Base-by-base conservation (phyloP, 2,888 invertebrate species). In the Napeogenes inachia region DNA sequence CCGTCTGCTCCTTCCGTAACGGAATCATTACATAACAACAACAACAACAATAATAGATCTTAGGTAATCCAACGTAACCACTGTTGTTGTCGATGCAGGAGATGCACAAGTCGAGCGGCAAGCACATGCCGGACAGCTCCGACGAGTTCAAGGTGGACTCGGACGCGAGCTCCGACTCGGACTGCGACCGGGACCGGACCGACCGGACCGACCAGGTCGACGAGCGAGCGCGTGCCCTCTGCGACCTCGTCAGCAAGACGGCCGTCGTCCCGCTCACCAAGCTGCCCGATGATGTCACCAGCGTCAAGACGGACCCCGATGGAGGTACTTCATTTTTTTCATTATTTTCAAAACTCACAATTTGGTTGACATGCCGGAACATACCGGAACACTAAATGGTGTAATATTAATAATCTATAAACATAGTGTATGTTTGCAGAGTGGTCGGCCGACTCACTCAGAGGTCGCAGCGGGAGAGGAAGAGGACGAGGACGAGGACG, bases 101-200 rank as follows among this genome's bases (percentile, higher is more conserved):
- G 71, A 87, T 89, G 82, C 91, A 91, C 79, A 91, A 91, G 66
- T 89, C 89, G 2, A 89, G 89, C 77, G 91, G 91, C 67, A 91
- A 91, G 68, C 91, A 91, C 79, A 91, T 89, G 90, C 82, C 86
- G 56, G 91, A 91, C 75, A 90, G 89, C 62, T 90, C 90, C 2
- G 89, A 91, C 74, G 91, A 91, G 78, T 91, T 87, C 78, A 86
- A 86, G 63, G 73, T 87, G 47, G 82, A 80, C 46, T 50, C 50
- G 10, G 21, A 21, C 30, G 30, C 21, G 3, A 50, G 50, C 4
- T 50, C 50, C 50, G 50, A 50, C 50, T 50, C 50, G 30, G 50
- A 50, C 10, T 42, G 42, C 55, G 82, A 84, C 32, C 84, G 87
- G 0, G 86, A 85, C 35, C 78, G 89, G 83, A 64, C 91, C 5